phyloP scores from a whole-genome alignment of 1,140 invertebrate species.

The Diprion similis region DNA sequence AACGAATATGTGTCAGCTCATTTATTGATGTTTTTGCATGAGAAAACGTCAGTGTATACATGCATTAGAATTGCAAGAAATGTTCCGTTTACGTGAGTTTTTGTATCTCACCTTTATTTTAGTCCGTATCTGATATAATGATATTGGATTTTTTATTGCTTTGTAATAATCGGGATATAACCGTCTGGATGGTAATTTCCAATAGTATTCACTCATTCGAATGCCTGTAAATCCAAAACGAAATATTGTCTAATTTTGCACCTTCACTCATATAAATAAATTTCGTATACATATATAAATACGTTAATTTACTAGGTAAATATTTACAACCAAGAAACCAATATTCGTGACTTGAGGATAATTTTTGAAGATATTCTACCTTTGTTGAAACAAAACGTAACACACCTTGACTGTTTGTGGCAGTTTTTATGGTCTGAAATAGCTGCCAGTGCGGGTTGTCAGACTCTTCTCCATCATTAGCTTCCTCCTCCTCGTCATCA shows the following conservation, averaged over 20 bases:
- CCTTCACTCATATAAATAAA: conserved; percentile 17
- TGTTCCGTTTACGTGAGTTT: not conserved
- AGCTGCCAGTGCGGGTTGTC: conserved; percentile 83
- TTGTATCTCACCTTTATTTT: conserved; percentile 77
- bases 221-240: conserved; percentile 59
- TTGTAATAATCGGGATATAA: conserved; percentile 98
- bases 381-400: conserved; percentile 22
- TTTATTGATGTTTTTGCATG: too few relatives aligned
- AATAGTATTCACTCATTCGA: conserved; percentile 86
- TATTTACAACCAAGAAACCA: not conserved
- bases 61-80: too few relatives aligned
- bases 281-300: conserved; percentile 2
- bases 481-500: conserved; percentile 70
- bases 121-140: conserved; percentile 89
- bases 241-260: conserved; percentile 18
- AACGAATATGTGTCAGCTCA: too few relatives aligned
- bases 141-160: conserved; percentile 95
- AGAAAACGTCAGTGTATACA: too few relatives aligned
- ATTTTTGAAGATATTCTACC: conserved; percentile 3
- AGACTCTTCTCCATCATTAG: conserved; percentile 68
- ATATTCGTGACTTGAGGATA: not conserved
- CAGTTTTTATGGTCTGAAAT: conserved; percentile 78
- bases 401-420: conserved; percentile 71
- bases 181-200: conserved; percentile 88
- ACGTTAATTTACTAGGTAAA: conserved; percentile 1